These are phyloP conservation scores for Athalia circularis DNA, from an alignment of 2,888 invertebrate species.

Conservation along the genomic window DNA sequence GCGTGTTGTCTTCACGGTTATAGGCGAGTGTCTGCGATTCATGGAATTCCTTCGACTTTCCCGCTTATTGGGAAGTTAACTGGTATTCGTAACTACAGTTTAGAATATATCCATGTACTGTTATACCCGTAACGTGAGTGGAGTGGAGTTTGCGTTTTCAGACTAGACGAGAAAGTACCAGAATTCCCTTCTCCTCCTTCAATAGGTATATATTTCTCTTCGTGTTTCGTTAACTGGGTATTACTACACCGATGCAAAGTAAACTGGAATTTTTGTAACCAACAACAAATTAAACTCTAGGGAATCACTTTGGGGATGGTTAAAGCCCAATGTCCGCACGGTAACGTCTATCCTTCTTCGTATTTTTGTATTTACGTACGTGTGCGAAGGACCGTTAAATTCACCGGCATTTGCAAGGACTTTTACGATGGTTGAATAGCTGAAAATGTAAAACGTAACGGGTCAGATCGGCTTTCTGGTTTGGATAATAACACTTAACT, in stretches of 20 bases:
- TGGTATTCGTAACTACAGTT: conserved; percentile 27
- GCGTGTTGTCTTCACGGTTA: conserved; percentile 31
- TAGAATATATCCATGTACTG: not conserved
- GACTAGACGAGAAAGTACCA: conserved; percentile 9
- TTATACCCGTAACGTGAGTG: not conserved
- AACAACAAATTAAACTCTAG: conserved; percentile 26
- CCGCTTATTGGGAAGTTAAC: conserved; percentile 32
- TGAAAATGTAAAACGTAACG: conserved; percentile 40
- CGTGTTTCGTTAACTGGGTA: conserved; percentile 1
- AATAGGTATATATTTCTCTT: not conserved
- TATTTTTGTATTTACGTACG: not conserved
- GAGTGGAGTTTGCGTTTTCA: not conserved
- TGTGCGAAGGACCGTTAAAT: conserved; percentile 14
- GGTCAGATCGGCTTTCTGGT: conserved; percentile 41
- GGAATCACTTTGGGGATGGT: conserved; percentile 26
- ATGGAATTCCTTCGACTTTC: conserved; percentile 1
- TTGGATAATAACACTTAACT: conserved; percentile 52
- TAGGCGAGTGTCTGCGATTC: conserved; percentile 17
- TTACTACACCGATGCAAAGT: not conserved
- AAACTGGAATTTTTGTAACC: conserved; percentile 19
- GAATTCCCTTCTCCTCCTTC: not conserved
- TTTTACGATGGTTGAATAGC: conserved; percentile 41
- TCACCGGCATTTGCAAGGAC: conserved; percentile 24
- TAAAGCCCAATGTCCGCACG: conserved; percentile 2
- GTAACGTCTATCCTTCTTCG: not conserved